These are phyloP conservation scores for Ctena decussata DNA, from an alignment of 2,888 invertebrate species.

Conservation along the genomic window DNA sequence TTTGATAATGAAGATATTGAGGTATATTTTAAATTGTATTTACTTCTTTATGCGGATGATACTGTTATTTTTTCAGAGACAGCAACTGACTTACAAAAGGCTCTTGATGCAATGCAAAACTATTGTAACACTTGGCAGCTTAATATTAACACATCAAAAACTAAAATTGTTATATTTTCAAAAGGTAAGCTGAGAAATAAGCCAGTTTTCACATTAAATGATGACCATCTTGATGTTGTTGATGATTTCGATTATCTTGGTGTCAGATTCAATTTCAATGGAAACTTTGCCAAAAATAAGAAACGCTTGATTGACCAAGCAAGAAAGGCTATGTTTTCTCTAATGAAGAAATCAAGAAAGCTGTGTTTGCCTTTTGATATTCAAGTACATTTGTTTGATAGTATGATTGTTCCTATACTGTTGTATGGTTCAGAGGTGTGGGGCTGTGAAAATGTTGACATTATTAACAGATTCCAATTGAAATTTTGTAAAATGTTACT, in stretches of 20 bases:
- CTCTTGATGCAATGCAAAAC: conserved; percentile 22
- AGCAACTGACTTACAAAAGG: conserved; percentile 14
- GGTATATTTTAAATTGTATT: conserved; percentile 22
- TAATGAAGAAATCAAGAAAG: conserved; percentile 18
- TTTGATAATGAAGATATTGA: conserved; percentile 23
- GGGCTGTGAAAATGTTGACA: background rate
- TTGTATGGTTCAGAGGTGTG: conserved; percentile 16
- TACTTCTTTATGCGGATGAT: conserved; percentile 37
- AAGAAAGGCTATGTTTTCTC: conserved; percentile 22
- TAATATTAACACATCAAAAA: conserved; percentile 17
- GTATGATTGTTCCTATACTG: background rate
- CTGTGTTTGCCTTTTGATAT: background rate
- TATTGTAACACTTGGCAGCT: conserved; percentile 34
- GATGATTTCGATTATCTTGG: conserved; percentile 32
- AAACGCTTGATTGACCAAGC: background rate
- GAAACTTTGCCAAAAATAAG: conserved; percentile 9
- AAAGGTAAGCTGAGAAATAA: conserved; percentile 1
- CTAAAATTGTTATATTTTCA: conserved; percentile 34
- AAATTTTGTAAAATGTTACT: conserved; percentile 9
- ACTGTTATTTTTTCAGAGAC: conserved; percentile 36
- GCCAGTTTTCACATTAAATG: conserved; percentile 9
- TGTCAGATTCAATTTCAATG: background rate
- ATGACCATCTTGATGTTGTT: conserved; percentile 1
- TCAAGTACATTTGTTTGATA: background rate
- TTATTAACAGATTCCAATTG: conserved; percentile 9